Evolutionary conservation across 2,113 vertebrate genomes (phyloP).

Genomic region (Onychostruthus taczanowskii): DNA sequence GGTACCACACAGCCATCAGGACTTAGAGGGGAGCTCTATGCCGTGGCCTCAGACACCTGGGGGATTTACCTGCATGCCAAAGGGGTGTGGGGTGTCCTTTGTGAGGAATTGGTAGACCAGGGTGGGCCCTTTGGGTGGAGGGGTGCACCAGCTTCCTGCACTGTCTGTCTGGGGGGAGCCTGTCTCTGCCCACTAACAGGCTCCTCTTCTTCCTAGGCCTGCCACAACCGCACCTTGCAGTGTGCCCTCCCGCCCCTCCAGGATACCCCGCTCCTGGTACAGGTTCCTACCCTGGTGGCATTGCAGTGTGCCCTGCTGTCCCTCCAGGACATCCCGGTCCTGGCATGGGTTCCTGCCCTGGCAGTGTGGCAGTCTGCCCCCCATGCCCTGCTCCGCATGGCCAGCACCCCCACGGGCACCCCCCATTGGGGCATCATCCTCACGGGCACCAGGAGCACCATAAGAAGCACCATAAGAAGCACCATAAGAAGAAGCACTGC

Average conservation of each 20-base stretch:
- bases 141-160: neutral
- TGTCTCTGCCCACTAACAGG: neutral
- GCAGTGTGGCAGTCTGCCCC: neutral
- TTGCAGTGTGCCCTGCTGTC: neutral
- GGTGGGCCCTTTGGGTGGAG: neutral
- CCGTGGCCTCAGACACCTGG: accelerated
- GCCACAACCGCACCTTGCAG: neutral
- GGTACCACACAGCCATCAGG: neutral
- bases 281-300: neutral
- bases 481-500: neutral
- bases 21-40: neutral
- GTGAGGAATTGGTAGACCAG: accelerated
- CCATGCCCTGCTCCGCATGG: neutral
- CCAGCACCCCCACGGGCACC: neutral
- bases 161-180: neutral
- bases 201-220: neutral
- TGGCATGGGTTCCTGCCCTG: neutral
- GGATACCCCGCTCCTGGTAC: neutral
- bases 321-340: neutral
- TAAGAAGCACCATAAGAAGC: slow-evolving; percentile 3
- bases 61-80: neutral
- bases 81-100: neutral
- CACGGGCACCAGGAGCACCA: neutral
- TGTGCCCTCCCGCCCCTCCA: neutral
- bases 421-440: neutral